Evolutionary conservation across 2,113 vertebrate species (phyloP).

Genomic region (Rhinoderma darwinii): DNA sequence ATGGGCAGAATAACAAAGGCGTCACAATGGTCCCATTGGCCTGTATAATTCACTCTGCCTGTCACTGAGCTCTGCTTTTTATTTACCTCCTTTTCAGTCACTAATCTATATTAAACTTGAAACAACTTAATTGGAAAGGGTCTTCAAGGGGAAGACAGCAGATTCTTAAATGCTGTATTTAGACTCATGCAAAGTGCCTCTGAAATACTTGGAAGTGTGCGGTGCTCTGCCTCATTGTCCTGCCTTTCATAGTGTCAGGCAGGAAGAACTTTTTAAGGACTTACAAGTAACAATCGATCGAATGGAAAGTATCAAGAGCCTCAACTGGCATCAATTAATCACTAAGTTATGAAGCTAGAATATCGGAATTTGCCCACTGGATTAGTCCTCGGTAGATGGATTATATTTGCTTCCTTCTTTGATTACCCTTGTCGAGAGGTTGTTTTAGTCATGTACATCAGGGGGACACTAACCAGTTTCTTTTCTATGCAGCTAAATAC

Average conservation of each 20-base stretch:
- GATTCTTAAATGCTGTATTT: neutral
- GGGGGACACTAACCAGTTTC: neutral
- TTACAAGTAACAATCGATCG: neutral
- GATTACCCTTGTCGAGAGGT: neutral
- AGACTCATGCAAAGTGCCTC: neutral
- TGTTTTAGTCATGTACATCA: neutral
- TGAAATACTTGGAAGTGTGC: neutral
- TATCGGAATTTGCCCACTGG: neutral
- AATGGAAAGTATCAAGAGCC: neutral
- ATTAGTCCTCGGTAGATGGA: neutral
- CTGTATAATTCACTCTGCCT: neutral
- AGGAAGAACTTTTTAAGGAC: neutral
- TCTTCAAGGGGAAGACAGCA: conserved; percentile 18
- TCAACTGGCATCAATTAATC: neutral
- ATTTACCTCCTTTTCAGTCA: neutral
- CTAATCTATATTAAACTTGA: neutral
- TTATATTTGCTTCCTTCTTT: neutral
- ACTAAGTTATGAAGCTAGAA: neutral
- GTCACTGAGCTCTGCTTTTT: neutral
- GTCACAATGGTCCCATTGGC: conserved; percentile 25
- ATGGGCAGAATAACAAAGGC: conserved; percentile 20
- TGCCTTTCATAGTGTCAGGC: neutral
- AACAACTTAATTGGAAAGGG: neutral
- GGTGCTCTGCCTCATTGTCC: neutral
- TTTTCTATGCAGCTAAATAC: neutral